Evolutionary conservation across 2,113 vertebrate species (phyloP).

Genomic region (Takifugu bimaculatus): DNA sequence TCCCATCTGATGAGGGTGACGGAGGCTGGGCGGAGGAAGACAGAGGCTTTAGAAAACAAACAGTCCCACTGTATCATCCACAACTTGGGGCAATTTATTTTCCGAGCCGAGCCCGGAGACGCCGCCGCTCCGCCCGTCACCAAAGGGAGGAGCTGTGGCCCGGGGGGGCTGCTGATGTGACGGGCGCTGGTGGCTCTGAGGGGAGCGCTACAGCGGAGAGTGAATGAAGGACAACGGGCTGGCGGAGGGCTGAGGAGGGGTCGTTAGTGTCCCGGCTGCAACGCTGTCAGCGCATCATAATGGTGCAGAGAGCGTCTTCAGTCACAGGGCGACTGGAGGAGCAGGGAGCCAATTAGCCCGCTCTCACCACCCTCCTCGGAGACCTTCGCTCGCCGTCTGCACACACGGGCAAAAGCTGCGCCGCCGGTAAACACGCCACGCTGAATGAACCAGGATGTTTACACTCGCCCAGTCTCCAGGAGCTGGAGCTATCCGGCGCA

Average conservation of each 20-base stretch:
- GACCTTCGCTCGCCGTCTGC: conserved; percentile 45
- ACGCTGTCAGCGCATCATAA: conserved; percentile 58
- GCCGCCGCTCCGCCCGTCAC: conserved; percentile 34
- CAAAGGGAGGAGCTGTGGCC: conserved; percentile 52
- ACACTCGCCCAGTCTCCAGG: conserved; percentile 70
- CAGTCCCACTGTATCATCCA: conserved; percentile 32
- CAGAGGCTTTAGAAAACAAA: conserved; percentile 40
- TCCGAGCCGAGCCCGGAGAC: conserved; percentile 47
- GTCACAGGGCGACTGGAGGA: conserved; percentile 35
- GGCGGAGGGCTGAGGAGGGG: conserved; percentile 26
- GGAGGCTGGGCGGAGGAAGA: conserved; percentile 7
- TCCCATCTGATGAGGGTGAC: conserved; percentile 33
- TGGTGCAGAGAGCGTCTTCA: conserved; percentile 42
- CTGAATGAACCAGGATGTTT: conserved; percentile 71
- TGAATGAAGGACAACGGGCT: conserved; percentile 14
- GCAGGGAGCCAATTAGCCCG: conserved; percentile 66
- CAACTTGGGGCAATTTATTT: conserved; percentile 55
- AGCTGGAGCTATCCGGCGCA: conserved; percentile 26
- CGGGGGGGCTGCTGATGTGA: conserved; percentile 34
- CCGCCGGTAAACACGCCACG: conserved; percentile 69
- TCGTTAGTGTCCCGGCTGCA: conserved; percentile 44
- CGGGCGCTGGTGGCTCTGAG: conserved; percentile 18
- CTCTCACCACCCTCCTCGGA: conserved; percentile 62
- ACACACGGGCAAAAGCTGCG: conserved; percentile 28
- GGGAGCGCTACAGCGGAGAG: conserved; percentile 9